These are phyloP conservation scores for Hypotaenidia philippensis DNA, from an alignment of 2,797 vertebrate species.

Conservation along the genomic window DNA sequence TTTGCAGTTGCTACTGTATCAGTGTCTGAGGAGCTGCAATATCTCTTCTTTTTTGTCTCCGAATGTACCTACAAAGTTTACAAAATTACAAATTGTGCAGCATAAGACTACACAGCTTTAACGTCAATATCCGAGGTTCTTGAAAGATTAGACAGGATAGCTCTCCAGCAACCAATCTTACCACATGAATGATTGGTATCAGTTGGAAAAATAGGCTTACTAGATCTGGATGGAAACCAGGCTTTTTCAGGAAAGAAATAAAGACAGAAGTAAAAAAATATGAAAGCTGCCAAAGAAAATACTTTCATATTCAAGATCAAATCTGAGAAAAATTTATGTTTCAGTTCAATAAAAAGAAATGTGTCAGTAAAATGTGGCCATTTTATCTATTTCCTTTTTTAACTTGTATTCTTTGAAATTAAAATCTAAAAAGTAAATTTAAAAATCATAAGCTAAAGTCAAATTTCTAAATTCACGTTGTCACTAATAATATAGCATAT, in stretches of 20 bases:
- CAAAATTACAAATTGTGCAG: neutral
- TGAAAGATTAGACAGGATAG: neutral
- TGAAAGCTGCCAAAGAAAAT: neutral
- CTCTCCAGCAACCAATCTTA: neutral
- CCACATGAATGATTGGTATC: neutral
- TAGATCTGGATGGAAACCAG: neutral
- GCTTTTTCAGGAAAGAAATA: neutral
- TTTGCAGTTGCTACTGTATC: neutral
- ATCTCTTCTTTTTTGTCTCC: neutral
- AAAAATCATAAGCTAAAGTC: neutral
- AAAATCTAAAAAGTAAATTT: neutral
- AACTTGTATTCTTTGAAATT: neutral
- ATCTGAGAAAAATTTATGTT: neutral
- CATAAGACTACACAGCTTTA: neutral
- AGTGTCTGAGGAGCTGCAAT: neutral
- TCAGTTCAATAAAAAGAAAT: neutral
- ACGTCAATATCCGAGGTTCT: neutral
- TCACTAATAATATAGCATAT: neutral
- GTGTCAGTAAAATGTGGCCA: neutral
- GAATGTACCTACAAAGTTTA: neutral
- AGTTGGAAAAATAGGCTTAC: neutral
- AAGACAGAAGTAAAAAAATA: neutral
- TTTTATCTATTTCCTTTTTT: neutral
- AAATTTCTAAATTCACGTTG: neutral
- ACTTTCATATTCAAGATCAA: neutral